phyloP scores from a whole-genome alignment of 2,113 vertebrate genomes.

The Theristicus caerulescens region DNA sequence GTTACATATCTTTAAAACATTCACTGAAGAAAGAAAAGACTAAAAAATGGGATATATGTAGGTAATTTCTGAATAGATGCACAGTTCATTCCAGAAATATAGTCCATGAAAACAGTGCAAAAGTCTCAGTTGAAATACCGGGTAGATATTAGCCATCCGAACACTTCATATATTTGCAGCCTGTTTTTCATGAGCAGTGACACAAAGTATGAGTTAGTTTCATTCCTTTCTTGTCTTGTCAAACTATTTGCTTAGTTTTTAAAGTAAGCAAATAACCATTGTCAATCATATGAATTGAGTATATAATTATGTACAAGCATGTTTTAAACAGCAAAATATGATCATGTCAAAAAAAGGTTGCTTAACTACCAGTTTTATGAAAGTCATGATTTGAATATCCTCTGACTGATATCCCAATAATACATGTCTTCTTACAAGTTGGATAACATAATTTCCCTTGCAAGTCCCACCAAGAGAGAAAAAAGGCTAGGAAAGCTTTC shows the following conservation, averaged over 20 bases:
- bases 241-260: constrained; percentile 17
- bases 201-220: not conserved
- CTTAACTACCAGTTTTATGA: not conserved
- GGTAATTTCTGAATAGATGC: not conserved
- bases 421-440: not conserved
- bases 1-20: not conserved
- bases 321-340: not conserved
- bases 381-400: not conserved
- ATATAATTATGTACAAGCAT: not conserved
- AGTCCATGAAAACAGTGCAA: not conserved
- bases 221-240: not conserved
- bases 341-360: not conserved
- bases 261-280: constrained; percentile 4
- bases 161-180: not conserved
- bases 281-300: not conserved
- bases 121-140: not conserved
- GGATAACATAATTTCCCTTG: not conserved
- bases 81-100: not conserved
- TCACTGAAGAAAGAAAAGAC: not conserved
- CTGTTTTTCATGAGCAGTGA: not conserved
- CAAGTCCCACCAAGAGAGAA: not conserved
- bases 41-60: not conserved
- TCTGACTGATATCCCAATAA: not conserved
- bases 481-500: not conserved
- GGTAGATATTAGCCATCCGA: not conserved